A percentile compares a stretch with the other conserved stretches of the same genome.
Conservation (phyloP, 37 sponge, comb jelly and placozoan species). For the Cladorhizidae sp. region DNA sequence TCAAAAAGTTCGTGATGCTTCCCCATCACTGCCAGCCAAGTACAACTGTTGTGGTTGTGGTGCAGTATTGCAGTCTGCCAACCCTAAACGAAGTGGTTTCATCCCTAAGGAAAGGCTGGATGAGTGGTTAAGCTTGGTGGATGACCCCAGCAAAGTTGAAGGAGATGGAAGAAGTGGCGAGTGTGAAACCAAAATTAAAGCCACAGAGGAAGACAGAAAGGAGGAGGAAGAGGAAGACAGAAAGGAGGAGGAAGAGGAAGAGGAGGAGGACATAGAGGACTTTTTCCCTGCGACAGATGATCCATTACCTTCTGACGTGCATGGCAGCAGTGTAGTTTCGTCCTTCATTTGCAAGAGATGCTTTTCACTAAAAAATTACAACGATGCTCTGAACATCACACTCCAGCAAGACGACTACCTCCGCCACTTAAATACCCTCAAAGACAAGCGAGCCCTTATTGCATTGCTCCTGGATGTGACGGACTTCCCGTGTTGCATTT, state of each 20-base stretch:
- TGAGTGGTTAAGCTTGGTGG: not conserved
- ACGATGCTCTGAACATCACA: constrained; percentile 62
- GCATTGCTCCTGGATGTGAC: constrained; percentile 75
- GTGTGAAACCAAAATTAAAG: not conserved
- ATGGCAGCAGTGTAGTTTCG: not conserved
- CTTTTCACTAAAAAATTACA: constrained; percentile 80
- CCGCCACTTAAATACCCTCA: constrained; percentile 35
- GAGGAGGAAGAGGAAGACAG: not conserved
- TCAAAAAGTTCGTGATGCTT: not conserved
- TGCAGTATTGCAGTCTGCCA: constrained; percentile 46
- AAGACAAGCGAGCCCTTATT: constrained; percentile 65
- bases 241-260: constrained; percentile 7
- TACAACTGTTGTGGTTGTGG: constrained; percentile 74
- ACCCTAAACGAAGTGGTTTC: constrained; percentile 42
- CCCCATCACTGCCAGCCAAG: not conserved
- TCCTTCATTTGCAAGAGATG: constrained; percentile 74
- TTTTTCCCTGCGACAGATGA: not conserved
- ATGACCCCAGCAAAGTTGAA: not conserved
- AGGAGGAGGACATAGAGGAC: not conserved
- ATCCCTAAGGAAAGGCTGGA: constrained; percentile 27
- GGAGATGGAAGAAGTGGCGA: not conserved
- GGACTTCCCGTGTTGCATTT: constrained; percentile 82
- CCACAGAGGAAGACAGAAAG: not conserved
- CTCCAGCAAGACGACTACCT: constrained; percentile 68
- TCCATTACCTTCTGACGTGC: not conserved